phyloP scores from a whole-genome alignment of 2,888 invertebrate species.

The Laspeyria flexula region DNA sequence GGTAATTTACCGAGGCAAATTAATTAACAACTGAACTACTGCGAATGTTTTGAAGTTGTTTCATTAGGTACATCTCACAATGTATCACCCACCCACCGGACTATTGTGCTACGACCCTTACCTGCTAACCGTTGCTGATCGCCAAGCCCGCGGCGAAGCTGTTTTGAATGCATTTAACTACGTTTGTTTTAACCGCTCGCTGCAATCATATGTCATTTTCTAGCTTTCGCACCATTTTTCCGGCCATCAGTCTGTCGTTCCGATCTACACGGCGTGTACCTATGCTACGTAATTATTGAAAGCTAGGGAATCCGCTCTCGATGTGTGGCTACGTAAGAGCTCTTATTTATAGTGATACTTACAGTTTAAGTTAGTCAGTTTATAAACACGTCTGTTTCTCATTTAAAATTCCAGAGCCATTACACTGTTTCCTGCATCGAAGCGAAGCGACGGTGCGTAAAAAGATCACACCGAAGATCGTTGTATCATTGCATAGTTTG shows the following conservation, averaged over 20 bases:
- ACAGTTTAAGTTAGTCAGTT: no score
- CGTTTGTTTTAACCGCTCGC: constrained; percentile 72
- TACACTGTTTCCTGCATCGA: constrained; percentile 11
- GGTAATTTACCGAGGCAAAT: no score
- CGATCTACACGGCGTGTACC: constrained; percentile 50
- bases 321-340: constrained; percentile 27
- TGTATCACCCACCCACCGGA: constrained; percentile 36
- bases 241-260: constrained; percentile 57
- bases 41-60: no score
- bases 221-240: constrained; percentile 70
- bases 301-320: constrained; percentile 53
- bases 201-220: constrained; percentile 77
- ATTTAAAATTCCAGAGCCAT: no score
- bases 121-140: constrained; percentile 46
- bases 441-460: constrained; percentile 59
- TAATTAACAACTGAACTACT: no score
- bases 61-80: constrained; percentile 15
- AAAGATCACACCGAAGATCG: constrained; percentile 46
- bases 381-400: no score
- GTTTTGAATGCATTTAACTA: constrained; percentile 58
- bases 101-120: constrained; percentile 40
- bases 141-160: constrained; percentile 48
- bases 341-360: constrained; percentile 20
- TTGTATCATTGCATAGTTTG: constrained; percentile 36
- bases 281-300: constrained; percentile 64